Percentiles rank a stretch among this genome's conserved stretches.
These are phyloP conservation scores for Rhingia campestris DNA, from an alignment of 2,888 invertebrate species.

Conservation along the genomic window DNA sequence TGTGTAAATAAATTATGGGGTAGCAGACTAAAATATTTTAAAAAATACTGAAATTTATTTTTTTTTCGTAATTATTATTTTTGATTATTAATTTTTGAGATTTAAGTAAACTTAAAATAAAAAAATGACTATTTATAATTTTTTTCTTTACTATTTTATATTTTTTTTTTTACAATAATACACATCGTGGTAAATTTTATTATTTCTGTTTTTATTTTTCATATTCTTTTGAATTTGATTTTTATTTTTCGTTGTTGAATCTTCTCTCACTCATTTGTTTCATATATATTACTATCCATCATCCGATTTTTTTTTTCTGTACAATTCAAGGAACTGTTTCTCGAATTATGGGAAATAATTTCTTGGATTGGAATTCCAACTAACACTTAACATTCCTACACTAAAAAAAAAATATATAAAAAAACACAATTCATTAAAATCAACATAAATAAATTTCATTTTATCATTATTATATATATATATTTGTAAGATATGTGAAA, in stretches of 20 bases:
- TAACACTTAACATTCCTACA: slow-evolving; percentile 71
- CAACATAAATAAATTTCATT: slow-evolving; percentile 64
- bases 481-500: slow-evolving; percentile 11
- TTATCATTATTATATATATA: slow-evolving; percentile 47
- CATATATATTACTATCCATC: slow-evolving; percentile 62
- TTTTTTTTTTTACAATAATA: slow-evolving; percentile 49
- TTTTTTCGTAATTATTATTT: slow-evolving; percentile 61
- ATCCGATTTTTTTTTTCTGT: slow-evolving; percentile 31
- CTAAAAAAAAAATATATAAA: slow-evolving; percentile 65
- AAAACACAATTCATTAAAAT: slow-evolving; percentile 54
- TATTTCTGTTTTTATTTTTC: slow-evolving; percentile 37
- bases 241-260: slow-evolving; percentile 43
- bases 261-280: slow-evolving; percentile 58
- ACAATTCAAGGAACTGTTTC: slow-evolving; percentile 50
- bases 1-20: slow-evolving; percentile 79
- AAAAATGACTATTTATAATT: slow-evolving; percentile 63
- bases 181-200: slow-evolving; percentile 55
- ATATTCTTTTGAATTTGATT: slow-evolving; percentile 43
- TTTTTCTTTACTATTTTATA: slow-evolving; percentile 55
- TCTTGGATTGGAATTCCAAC: slow-evolving; percentile 41
- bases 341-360: slow-evolving; percentile 26
- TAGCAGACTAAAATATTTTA: slow-evolving; percentile 82
- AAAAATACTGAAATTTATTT: slow-evolving; percentile 63
- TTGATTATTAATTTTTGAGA: slow-evolving; percentile 43
- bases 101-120: slow-evolving; percentile 57